Evolutionary conservation across 2,797 vertebrate species (phyloP), one percentile per base, ranked within the genome.

Genomic region (Arnoldichthys spilopterus): DNA sequence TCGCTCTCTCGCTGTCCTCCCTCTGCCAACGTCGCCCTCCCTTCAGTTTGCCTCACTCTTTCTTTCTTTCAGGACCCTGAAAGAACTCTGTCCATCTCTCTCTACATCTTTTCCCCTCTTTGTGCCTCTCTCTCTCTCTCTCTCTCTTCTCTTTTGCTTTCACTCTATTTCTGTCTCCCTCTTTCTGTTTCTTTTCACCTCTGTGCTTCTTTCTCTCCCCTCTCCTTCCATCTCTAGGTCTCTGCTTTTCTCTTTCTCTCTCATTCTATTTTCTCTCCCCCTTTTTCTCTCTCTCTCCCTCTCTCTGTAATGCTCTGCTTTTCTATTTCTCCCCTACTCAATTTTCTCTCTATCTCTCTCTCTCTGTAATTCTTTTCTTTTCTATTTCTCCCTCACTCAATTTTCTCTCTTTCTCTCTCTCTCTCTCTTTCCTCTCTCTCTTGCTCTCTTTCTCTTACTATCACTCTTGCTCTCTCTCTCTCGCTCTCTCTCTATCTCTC

Each of bases 221-320:
- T 3, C 5, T 51, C 5, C n/a, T 5, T n/a, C 49, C 4, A 1
- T 51, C 45, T 49, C 2, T 49, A 16, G 40, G 6, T 13, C 7
- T 51, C 16, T 51, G 4, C 16, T 15, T 49, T 3, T 69, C 18
- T 59, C 28, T 8, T 1, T 58, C 20, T 74, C 40, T 70, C 70
- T 76, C 30, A n/a, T n/a, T n/a, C n/a, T n/a, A n/a, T n/a, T n/a
- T n/a, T 53, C 37, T 20, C 71, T 74, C 22, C 32, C 30, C 61
- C 56, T 47, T 2, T 56, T 61, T 56, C 7, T 69, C 37, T 34
- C 47, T 79, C 30, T 26, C 22, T 40, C 53, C 20, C 16, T 62
- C 28, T 47, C 9, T 74, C 49, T 71, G n/a, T n/a, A n/a, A n/a
- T n/a, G n/a, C 49, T 64, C 37, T 67, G 49, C 69, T 43, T n/a